phyloP scores from a whole-genome alignment of 1,140 invertebrate species.

The Hyles euphorbiae region DNA sequence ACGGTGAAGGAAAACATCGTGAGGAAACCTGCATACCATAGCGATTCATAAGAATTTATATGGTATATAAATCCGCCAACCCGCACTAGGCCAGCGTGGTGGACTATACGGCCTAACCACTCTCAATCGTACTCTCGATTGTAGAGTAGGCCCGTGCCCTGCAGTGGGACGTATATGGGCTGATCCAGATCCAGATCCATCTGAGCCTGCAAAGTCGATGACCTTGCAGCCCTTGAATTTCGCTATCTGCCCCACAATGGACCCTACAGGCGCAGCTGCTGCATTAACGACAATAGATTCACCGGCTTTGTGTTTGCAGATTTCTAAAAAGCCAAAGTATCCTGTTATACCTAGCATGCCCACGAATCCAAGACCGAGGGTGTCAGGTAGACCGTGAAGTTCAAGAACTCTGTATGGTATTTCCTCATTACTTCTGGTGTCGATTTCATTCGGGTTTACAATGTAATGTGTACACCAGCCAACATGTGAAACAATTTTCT shows the following conservation, averaged over 20 bases:
- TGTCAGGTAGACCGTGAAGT: slow-evolving; percentile 26
- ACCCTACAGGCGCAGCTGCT: slow-evolving; percentile 81
- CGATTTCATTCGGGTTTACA: slow-evolving; percentile 21
- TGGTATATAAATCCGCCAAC: too few species aligned
- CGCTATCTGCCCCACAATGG: slow-evolving; percentile 83
- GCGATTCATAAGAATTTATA: too few species aligned
- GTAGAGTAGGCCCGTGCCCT: too few species aligned
- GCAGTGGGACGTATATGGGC: too few species aligned
- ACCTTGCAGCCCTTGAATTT: slow-evolving; percentile 82
- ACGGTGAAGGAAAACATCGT: too few species aligned
- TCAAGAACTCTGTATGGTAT: slow-evolving; percentile 28
- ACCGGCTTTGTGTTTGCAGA: slow-evolving; percentile 79
- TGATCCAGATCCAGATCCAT: too few species aligned
- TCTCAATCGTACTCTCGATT: too few species aligned
- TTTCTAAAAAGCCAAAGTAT: slow-evolving; percentile 82
- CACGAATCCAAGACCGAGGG: slow-evolving; percentile 30
- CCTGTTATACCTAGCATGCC: slow-evolving; percentile 75
- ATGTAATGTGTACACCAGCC: slow-evolving; percentile 77
- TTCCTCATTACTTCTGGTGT: neutral
- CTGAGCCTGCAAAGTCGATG: slow-evolving; percentile 82
- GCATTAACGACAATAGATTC: slow-evolving; percentile 80
- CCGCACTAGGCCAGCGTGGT: too few species aligned
- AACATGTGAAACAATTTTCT: slow-evolving; percentile 66
- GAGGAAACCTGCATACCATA: too few species aligned
- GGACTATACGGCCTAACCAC: too few species aligned